Percentiles rank a stretch among this genome's conserved stretches.
phyloP scores from a whole-genome alignment of 2,113 vertebrate genomes.

The Pterocles gutturalis region DNA sequence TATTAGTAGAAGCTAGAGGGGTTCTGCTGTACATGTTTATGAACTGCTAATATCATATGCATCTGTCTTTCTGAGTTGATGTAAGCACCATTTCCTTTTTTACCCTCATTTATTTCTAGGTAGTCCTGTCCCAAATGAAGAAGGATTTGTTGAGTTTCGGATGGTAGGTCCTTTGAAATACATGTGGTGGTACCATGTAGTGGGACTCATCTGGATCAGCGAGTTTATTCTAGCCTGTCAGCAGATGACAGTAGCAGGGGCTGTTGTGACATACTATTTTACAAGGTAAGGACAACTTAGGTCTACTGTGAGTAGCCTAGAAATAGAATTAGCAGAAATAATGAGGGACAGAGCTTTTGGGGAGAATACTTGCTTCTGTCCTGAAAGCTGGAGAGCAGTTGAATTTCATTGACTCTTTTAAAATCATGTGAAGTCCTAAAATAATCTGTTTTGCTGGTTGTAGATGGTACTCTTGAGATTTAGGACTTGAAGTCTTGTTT shows the following conservation, averaged over 20 bases:
- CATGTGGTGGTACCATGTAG: constrained; percentile 94
- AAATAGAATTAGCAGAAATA: neutral
- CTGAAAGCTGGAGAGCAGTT: neutral
- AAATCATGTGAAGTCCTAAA: neutral
- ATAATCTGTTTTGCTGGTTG: neutral
- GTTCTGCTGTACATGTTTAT: neutral
- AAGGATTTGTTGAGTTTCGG: constrained; percentile 90
- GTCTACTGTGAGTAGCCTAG: neutral
- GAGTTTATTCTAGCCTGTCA: constrained; percentile 98
- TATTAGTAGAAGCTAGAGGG: neutral
- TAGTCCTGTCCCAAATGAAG: constrained; percentile 84
- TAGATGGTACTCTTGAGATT: neutral
- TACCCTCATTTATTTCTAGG: constrained; percentile 76
- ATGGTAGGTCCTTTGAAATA: constrained; percentile 90
- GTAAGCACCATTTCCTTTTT: neutral
- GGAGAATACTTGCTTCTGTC: neutral
- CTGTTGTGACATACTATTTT: constrained; percentile 98
- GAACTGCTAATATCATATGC: neutral
- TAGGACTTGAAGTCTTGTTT: neutral
- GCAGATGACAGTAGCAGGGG: constrained; percentile 98
- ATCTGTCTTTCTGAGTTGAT: neutral
- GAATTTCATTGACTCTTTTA: neutral
- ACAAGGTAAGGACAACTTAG: constrained; percentile 83
- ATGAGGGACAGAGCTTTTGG: neutral
- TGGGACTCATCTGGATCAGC: constrained; percentile 97